Evolutionary conservation across 1,140 invertebrate genomes (phyloP).

Genomic region (Cepaea nemoralis): DNA sequence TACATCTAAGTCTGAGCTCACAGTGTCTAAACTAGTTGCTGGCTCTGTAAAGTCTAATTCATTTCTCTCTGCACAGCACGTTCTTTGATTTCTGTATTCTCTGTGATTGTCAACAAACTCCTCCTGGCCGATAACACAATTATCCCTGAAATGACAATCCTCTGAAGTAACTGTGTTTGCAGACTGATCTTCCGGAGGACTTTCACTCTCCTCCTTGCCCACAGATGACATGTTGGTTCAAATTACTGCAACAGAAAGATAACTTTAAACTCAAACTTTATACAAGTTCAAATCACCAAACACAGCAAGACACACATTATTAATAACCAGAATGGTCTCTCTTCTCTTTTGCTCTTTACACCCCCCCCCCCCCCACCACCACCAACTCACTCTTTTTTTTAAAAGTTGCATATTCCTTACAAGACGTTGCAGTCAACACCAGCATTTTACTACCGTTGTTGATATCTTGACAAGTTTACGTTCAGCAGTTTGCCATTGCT

Average conservation of each 20-base stretch:
- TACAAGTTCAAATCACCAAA: too few relatives aligned
- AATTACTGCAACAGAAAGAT: neutral
- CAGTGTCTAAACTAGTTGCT: neutral
- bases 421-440: too few relatives aligned
- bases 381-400: too few relatives aligned
- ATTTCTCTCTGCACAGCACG: neutral
- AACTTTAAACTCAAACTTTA: too few relatives aligned
- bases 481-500: too few relatives aligned
- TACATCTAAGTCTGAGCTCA: neutral
- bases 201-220: neutral
- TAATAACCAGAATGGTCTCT: too few relatives aligned
- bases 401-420: too few relatives aligned
- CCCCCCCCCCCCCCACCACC: too few relatives aligned
- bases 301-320: too few relatives aligned
- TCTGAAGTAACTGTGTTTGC: neutral
- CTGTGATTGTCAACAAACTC: constrained; percentile 25
- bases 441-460: too few relatives aligned
- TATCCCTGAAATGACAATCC: neutral
- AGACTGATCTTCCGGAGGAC: neutral
- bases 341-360: too few relatives aligned
- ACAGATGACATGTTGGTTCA: neutral
- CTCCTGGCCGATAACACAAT: constrained; percentile 14
- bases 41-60: neutral
- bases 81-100: neutral
- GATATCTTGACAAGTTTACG: too few relatives aligned